These are phyloP conservation scores for Agrochola lota DNA, from an alignment of 2,888 invertebrate species.

Conservation along the genomic window DNA sequence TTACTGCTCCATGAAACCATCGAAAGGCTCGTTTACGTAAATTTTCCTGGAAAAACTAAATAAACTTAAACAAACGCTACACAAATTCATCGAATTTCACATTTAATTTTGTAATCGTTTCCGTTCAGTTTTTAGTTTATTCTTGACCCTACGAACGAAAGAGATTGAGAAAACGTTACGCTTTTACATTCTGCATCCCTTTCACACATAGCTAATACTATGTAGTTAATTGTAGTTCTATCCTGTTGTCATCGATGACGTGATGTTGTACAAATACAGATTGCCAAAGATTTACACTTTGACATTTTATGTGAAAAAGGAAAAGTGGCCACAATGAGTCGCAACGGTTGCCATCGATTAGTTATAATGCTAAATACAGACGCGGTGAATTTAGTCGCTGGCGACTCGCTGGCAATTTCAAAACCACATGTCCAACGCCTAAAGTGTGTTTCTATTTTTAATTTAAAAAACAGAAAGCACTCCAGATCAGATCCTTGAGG, in stretches of 20 bases:
- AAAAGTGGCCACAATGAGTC: neutral
- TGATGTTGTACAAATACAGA: conserved; percentile 26
- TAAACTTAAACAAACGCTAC: conserved; percentile 29
- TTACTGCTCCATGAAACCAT: conserved; percentile 31
- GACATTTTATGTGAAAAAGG: neutral
- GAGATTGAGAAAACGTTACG: conserved; percentile 46
- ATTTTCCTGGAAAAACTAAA: conserved; percentile 36
- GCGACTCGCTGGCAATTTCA: too few relatives aligned
- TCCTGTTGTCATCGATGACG: conserved; percentile 41
- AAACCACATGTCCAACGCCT: too few relatives aligned
- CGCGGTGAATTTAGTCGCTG: neutral
- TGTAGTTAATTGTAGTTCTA: conserved; percentile 1
- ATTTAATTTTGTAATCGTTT: conserved; percentile 55
- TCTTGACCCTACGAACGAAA: conserved; percentile 41
- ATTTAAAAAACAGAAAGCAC: too few relatives aligned
- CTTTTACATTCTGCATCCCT: conserved; percentile 34
- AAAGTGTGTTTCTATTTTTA: too few relatives aligned
- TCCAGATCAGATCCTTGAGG: too few relatives aligned
- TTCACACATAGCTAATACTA: neutral
- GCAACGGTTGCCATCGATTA: neutral
- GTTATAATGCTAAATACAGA: neutral
- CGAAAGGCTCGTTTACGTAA: conserved; percentile 15
- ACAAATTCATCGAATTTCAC: conserved; percentile 30
- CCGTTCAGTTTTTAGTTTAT: conserved; percentile 33
- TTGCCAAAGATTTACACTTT: conserved; percentile 1